Conservation (phyloP, 2,113 vertebrate genomes). For the Myiozetetes cayanensis region DNA sequence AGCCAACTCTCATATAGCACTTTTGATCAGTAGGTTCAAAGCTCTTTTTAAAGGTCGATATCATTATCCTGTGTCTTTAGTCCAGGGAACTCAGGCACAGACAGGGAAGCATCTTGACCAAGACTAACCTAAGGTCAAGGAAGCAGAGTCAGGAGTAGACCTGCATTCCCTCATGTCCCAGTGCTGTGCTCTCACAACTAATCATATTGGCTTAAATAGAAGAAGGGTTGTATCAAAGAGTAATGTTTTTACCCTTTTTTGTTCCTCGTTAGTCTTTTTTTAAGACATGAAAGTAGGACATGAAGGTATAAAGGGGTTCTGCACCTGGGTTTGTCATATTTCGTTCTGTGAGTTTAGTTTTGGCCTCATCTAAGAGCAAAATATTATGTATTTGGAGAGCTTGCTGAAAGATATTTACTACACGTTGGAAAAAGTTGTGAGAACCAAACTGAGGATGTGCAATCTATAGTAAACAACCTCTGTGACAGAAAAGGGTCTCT, state of each 20-base stretch:
- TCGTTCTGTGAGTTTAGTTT: neutral
- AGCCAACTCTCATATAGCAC: neutral
- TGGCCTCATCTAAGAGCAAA: neutral
- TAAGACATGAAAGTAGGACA: neutral
- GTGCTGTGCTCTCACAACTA: neutral
- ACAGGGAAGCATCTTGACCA: neutral
- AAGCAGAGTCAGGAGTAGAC: neutral
- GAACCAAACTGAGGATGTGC: neutral
- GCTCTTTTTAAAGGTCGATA: slow-evolving; percentile 8
- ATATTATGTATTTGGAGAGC: neutral
- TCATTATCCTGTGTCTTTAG: slow-evolving; percentile 2
- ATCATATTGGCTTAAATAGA: neutral
- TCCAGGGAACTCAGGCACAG: neutral
- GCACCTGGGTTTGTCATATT: neutral
- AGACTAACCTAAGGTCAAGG: neutral
- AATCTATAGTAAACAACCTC: neutral
- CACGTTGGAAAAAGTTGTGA: neutral
- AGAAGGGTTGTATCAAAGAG: neutral
- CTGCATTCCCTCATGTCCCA: neutral
- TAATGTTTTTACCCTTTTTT: neutral
- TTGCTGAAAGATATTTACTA: neutral
- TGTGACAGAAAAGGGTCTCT: neutral
- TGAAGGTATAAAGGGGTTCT: neutral
- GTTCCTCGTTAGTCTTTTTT: neutral
- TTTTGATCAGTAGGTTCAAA: slow-evolving; percentile 21